Evolutionary conservation across 2,797 vertebrate genomes (phyloP).

Genomic region (Aselliscus stoliczkanus): DNA sequence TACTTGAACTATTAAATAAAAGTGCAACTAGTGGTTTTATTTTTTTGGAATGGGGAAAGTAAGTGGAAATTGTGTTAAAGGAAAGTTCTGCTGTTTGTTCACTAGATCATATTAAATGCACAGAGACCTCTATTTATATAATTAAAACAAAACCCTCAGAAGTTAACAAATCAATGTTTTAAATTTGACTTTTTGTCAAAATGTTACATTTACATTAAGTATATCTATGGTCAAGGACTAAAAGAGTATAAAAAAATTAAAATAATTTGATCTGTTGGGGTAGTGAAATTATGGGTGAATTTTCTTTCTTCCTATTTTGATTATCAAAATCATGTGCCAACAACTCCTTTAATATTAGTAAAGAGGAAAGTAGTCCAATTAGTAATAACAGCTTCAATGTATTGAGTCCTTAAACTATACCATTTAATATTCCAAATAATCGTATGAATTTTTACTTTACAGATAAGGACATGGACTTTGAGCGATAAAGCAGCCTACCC

Average conservation of each 20-base stretch:
- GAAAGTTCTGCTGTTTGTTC: background rate
- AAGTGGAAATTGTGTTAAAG: background rate
- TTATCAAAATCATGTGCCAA: slow-evolving; percentile 13
- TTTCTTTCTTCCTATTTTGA: slow-evolving; percentile 15
- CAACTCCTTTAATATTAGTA: background rate
- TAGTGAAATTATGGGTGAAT: background rate
- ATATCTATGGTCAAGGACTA: background rate
- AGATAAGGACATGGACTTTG: background rate
- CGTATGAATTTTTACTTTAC: background rate
- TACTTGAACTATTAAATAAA: background rate
- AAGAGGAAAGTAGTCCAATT: background rate
- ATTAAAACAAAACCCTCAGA: background rate
- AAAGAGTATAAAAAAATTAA: background rate
- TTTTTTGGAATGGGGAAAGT: background rate
- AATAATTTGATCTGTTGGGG: background rate
- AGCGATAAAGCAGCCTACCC: background rate
- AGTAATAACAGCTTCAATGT: background rate
- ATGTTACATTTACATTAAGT: background rate
- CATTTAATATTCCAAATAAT: background rate
- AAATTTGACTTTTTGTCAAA: slow-evolving; percentile 6
- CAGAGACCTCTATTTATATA: background rate
- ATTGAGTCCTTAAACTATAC: background rate
- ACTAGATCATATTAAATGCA: background rate
- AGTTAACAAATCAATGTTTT: background rate
- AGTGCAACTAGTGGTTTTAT: background rate